Percentiles rank a stretch among this genome's conserved stretches.
These are phyloP conservation scores for Brachionichthys hirsutus DNA, from an alignment of 2,113 vertebrate genomes.

Conservation along the genomic window DNA sequence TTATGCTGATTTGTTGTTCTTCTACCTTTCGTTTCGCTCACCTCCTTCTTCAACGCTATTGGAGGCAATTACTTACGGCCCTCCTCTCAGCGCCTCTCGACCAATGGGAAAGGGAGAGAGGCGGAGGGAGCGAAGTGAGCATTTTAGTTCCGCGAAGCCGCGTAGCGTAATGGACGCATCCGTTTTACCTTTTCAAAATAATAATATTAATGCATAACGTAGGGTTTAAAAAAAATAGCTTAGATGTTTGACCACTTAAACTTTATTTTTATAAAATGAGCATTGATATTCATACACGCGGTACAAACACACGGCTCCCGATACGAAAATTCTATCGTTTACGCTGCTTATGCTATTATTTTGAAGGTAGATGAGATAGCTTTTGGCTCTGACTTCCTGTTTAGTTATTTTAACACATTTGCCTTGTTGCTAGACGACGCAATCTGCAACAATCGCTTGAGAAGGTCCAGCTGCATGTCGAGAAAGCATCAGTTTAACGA, in stretches of 20 bases:
- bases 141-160: not conserved
- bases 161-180: not conserved
- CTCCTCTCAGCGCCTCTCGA: conserved; percentile 2
- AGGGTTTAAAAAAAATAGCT: no score
- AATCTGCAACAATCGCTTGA: conserved; percentile 33
- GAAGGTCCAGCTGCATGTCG: conserved; percentile 17
- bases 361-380: not conserved
- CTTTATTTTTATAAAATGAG: no score
- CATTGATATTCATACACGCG: not conserved
- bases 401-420: conserved; percentile 4
- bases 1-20: conserved; percentile 7
- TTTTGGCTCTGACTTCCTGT: conserved; percentile 13
- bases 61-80: conserved; percentile 4
- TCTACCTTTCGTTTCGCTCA: not conserved
- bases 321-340: accelerated
- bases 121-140: not conserved
- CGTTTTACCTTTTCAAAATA: accelerated
- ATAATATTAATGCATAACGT: no score
- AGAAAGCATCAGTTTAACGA: not conserved
- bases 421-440: conserved; percentile 78
- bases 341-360: not conserved
- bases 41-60: conserved; percentile 7
- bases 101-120: conserved; percentile 25
- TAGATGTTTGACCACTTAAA: no score
- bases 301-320: no score